These are phyloP conservation scores for Pogonocherus hispidulus DNA, from an alignment of 2,888 invertebrate genomes.

Conservation along the genomic window DNA sequence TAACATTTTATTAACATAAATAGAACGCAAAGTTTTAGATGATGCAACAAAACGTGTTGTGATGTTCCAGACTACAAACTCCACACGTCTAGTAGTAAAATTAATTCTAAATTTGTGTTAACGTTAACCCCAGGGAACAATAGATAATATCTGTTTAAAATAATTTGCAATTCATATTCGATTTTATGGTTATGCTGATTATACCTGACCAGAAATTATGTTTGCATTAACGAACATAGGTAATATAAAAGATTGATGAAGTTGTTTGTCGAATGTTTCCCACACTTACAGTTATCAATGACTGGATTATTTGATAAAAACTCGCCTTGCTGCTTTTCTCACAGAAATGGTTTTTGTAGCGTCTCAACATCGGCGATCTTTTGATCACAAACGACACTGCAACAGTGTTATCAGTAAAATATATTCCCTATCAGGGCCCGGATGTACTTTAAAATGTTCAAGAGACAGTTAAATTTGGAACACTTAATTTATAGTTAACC, in stretches of 20 bases:
- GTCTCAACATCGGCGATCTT: too few species aligned
- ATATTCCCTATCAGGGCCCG: too few species aligned
- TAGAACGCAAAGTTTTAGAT: background rate
- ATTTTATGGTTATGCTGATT: background rate
- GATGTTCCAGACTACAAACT: too few species aligned
- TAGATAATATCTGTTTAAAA: background rate
- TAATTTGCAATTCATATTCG: background rate
- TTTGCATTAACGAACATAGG: background rate
- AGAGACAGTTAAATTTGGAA: too few species aligned
- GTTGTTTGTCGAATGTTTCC: background rate
- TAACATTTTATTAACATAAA: too few species aligned
- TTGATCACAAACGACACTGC: too few species aligned
- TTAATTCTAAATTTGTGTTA: background rate
- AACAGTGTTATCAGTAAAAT: too few species aligned
- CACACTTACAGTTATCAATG: too few species aligned
- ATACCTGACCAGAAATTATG: background rate
- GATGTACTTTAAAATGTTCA: too few species aligned
- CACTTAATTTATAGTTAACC: too few species aligned
- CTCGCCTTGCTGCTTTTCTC: background rate
- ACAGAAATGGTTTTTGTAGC: background rate
- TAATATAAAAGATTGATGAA: background rate
- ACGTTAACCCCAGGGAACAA: background rate
- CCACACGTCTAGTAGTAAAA: background rate
- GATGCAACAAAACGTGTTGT: background rate
- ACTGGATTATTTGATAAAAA: too few species aligned